Percentiles rank a stretch among this genome's conserved stretches.
Evolutionary conservation across 2,113 vertebrate genomes (phyloP).

Genomic region (Otis tarda): DNA sequence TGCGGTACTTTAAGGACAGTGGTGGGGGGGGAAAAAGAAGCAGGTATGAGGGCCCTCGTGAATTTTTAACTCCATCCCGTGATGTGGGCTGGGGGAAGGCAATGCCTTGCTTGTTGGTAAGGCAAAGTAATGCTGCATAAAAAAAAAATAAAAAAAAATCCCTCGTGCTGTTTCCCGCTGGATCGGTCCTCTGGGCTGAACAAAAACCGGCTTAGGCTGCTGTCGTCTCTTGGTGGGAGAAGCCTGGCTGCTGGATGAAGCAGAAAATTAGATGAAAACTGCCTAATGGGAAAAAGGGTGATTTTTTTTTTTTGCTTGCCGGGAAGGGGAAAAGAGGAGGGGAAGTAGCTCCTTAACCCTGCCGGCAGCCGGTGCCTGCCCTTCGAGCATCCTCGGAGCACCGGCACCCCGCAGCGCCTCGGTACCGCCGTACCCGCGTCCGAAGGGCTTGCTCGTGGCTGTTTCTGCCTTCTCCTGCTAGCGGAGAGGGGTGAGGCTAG

Average conservation of each 20-base stretch:
- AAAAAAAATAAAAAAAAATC: neutral
- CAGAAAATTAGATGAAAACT: conserved; percentile 22
- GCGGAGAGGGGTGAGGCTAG: neutral
- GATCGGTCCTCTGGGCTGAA: neutral
- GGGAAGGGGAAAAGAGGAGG: neutral
- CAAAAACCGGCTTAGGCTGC: neutral
- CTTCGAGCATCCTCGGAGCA: neutral
- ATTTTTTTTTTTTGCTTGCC: fast-evolving
- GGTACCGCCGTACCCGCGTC: neutral
- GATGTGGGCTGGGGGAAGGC: fast-evolving
- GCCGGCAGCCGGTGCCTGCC: fast-evolving
- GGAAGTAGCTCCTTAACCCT: neutral
- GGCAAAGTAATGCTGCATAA: neutral
- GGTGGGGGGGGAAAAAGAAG: neutral
- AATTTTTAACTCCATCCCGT: neutral
- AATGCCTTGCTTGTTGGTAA: neutral
- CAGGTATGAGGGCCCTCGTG: fast-evolving
- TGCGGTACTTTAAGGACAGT: neutral
- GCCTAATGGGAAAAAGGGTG: neutral
- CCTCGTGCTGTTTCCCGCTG: fast-evolving
- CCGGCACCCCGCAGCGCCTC: fast-evolving
- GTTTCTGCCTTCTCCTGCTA: neutral
- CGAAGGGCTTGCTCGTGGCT: neutral
- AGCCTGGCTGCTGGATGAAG: neutral
- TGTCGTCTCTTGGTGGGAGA: neutral